Base-by-base conservation (phyloP, 2,888 invertebrate species). In the Machimus rusticus region DNA sequence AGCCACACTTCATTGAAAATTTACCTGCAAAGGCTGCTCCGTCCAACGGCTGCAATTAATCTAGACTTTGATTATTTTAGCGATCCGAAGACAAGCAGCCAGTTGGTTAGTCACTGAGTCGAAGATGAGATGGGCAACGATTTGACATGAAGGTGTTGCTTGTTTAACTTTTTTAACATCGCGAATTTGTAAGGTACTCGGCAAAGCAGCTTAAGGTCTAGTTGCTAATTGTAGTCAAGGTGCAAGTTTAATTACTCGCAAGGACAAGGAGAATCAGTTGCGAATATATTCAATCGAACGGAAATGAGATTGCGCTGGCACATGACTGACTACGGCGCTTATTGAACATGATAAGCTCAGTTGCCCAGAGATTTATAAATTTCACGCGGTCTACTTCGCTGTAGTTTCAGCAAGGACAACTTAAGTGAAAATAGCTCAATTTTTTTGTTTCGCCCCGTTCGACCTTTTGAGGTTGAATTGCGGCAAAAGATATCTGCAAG, bases 281-380 rank as follows among this genome's bases (percentile, higher is more conserved):
- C 43, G 78, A 39, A 39, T 23, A 43, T 78, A 43, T 28, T 34
- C 78, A 78, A 78, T 78, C 78, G 43, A 78, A 78, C 39, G 39
- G 78, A 78, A 78, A 78, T 78, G 5, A 78, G 39, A 23, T 78
- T 78, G 23, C 37, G 39, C 8, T 78, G 78, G 43, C 37, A 34
- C 43, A 23, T 43, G 78, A 78, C 78, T 76, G 76, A 76, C 37
- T 76, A 76, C 37, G 37, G 76, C 37, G 76, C 23, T 66, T 76
- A 76, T 34, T 76, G 76, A 76, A 76, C 76, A 76, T 76, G 34
- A 76, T 76, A 76, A 66, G 66, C 66, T 66, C 66, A 66, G 66
- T 66, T 66, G 66, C 8, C 28, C 66, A 23, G 28, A 66, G 66
- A 66, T 66, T 66, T 66, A 28, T 28, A 66, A 66, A 66, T 66